phyloP scores from a whole-genome alignment of 1,140 invertebrate genomes.

The Nymphalis io region DNA sequence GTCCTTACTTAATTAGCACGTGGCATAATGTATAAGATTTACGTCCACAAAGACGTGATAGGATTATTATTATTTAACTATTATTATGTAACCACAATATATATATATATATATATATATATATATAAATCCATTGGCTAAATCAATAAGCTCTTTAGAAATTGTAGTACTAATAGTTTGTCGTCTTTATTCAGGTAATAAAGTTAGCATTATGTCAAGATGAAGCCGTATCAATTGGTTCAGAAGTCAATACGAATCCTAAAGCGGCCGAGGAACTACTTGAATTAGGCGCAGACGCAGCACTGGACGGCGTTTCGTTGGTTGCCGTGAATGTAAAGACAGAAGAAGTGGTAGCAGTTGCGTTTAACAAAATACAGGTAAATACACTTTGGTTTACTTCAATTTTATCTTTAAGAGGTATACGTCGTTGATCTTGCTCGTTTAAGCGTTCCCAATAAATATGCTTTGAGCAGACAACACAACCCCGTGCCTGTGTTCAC shows the following conservation, averaged over 20 bases:
- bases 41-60: neutral
- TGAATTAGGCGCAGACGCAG: conserved; percentile 80
- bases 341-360: conserved; percentile 80
- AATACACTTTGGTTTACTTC: too few relatives aligned
- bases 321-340: conserved; percentile 81
- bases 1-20: too few relatives aligned
- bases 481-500: too few relatives aligned
- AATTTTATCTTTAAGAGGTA: too few relatives aligned
- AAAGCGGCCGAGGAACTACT: conserved; percentile 82
- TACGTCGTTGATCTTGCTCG: too few relatives aligned
- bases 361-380: conserved; percentile 87
- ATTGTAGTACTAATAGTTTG: neutral
- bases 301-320: conserved; percentile 84
- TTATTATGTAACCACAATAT: too few relatives aligned
- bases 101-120: too few relatives aligned
- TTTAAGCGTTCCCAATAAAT: too few relatives aligned
- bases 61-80: neutral
- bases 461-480: too few relatives aligned
- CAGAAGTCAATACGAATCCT: conserved; percentile 81
- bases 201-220: conserved; percentile 81
- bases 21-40: too few relatives aligned
- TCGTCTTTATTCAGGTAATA: conserved; percentile 73
- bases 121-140: too few relatives aligned
- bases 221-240: conserved; percentile 80
- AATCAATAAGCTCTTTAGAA: too few relatives aligned